phyloP scores from a whole-genome alignment of 1,140 invertebrate genomes.

The Procambarus virginalis region DNA sequence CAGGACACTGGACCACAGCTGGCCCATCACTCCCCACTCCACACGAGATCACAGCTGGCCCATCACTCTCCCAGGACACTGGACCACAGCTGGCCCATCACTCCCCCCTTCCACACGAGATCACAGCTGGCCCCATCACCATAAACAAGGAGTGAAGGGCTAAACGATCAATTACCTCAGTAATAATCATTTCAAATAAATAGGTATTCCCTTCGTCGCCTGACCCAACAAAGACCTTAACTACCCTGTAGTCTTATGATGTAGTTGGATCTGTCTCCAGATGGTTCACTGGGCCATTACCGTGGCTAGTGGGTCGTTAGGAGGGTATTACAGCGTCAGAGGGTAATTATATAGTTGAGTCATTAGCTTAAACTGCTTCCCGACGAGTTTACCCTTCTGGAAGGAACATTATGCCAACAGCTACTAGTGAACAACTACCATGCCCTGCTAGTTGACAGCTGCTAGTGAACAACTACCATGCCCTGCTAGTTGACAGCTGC shows the following conservation, averaged over 20 bases:
- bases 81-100: no score
- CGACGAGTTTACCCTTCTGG: neutral
- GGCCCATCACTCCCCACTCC: no score
- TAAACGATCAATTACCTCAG: no score
- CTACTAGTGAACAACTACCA: neutral
- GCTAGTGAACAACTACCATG: neutral
- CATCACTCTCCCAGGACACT: no score
- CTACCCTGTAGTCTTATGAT: neutral
- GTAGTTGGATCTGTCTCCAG: neutral
- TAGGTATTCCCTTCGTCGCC: no score
- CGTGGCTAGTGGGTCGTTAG: neutral
- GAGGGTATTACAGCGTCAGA: neutral
- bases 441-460: neutral
- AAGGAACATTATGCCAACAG: neutral
- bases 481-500: neutral
- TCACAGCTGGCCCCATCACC: no score
- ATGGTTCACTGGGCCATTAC: neutral
- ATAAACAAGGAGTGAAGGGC: no score
- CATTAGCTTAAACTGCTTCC: neutral
- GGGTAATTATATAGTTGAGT: neutral
- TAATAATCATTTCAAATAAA: no score
- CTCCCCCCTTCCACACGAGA: no score
- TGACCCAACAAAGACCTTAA: neutral
- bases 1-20: no score
- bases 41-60: no score